These are phyloP conservation scores for Oreotrochilus melanogaster DNA, from an alignment of 2,113 vertebrate genomes.

Conservation along the genomic window DNA sequence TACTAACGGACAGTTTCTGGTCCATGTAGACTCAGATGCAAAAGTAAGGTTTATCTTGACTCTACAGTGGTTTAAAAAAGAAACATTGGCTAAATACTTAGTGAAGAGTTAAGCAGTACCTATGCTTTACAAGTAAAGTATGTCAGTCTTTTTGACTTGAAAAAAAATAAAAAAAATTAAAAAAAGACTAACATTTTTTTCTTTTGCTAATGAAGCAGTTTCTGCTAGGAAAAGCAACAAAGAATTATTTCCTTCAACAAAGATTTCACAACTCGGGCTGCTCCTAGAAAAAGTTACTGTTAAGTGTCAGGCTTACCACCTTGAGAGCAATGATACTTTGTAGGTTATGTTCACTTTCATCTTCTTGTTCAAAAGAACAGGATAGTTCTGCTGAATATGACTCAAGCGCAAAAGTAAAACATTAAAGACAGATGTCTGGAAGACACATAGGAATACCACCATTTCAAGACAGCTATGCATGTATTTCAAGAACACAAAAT, in stretches of 20 bases:
- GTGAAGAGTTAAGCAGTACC: not conserved
- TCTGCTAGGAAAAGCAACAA: not conserved
- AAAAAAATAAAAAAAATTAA: not conserved
- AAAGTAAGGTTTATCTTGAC: not conserved
- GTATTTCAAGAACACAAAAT: not conserved
- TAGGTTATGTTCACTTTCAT: not conserved
- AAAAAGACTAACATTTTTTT: not conserved
- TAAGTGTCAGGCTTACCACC: not conserved
- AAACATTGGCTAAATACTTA: not conserved
- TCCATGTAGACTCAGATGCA: fast-evolving
- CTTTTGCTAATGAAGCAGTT: not conserved
- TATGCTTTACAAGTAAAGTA: not conserved
- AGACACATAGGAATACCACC: not conserved
- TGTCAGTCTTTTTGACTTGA: not conserved
- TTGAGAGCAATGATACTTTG: not conserved
- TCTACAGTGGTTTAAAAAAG: not conserved
- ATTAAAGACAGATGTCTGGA: not conserved
- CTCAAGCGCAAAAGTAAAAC: not conserved
- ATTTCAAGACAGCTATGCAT: not conserved
- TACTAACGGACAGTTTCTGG: not conserved
- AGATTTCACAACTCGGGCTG: not conserved
- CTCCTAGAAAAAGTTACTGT: not conserved
- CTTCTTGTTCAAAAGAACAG: not conserved
- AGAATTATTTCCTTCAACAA: not conserved
- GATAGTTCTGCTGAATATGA: not conserved